Conservation (phyloP, 2,113 vertebrate genomes). For the Melanotaenia duboulayi region DNA sequence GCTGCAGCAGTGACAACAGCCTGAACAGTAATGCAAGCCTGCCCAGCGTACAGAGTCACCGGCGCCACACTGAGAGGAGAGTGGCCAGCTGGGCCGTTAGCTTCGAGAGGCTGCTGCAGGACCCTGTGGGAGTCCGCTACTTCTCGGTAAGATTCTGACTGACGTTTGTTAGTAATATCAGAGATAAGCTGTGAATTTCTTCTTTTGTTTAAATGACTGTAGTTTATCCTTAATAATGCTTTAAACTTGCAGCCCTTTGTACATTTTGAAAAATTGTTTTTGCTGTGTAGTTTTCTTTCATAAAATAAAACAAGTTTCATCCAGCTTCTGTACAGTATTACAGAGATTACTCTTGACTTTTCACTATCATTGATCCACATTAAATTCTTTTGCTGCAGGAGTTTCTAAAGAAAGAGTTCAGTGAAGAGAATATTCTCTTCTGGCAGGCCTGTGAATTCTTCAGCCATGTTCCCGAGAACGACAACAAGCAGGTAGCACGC, state of each 20-base stretch:
- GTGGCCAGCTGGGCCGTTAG: slow-evolving; percentile 97
- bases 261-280: too few relatives aligned
- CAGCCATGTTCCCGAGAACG: slow-evolving; percentile 91
- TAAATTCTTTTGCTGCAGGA: slow-evolving; percentile 80
- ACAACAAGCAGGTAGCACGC: slow-evolving; percentile 90
- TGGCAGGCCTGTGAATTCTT: slow-evolving; percentile 99
- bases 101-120: slow-evolving; percentile 97
- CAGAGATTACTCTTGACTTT: background rate
- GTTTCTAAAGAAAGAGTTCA: slow-evolving; percentile 98
- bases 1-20: slow-evolving; percentile 92
- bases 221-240: too few relatives aligned
- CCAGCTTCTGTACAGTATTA: too few relatives aligned
- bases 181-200: too few relatives aligned
- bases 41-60: slow-evolving; percentile 93
- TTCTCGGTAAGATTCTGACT: slow-evolving; percentile 86
- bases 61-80: slow-evolving; percentile 88
- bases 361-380: background rate
- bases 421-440: slow-evolving; percentile 98
- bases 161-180: background rate
- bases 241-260: too few relatives aligned
- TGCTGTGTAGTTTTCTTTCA: too few relatives aligned
- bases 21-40: slow-evolving; percentile 97
- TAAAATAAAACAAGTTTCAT: too few relatives aligned
- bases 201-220: too few relatives aligned
- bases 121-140: slow-evolving; percentile 91